Evolutionary conservation across 2,888 invertebrate genomes (phyloP), one percentile per base, ranked within the genome.

Genomic region (Eurytoma adleriae): DNA sequence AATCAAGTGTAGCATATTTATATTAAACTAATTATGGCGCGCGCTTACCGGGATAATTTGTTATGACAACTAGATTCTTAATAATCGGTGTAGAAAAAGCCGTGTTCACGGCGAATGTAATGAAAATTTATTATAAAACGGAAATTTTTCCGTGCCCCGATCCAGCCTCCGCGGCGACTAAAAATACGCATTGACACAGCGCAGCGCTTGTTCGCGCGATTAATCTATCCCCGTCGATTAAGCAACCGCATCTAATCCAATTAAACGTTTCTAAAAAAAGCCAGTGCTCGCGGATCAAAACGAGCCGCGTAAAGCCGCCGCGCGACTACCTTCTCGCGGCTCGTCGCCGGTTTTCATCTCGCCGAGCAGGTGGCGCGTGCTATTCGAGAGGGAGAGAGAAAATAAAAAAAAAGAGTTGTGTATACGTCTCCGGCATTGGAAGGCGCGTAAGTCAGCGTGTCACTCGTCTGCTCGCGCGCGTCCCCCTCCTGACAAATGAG

Each of bases 401-500:
- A n/a, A n/a, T n/a, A 70, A 52, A 67, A 68, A 80, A 76, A 76
- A 71, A 61, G 30, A 67, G 84, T 73, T n/a, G n/a, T 59, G 73
- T 77, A 56, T 20, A 52, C 52, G 69, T 40, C 59, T 67, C 40
- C 40, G 64, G 57, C 52, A 68, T 72, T 56, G 52, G 70, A 77
- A 69, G 62, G 75, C 66, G 70, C 67, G 59, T 40, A 68, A 69
- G 78, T 66, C 72, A 62, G 57, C 82, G 82, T 84, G 85, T 86
- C 85, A 84, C 84, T 85, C 85, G 80, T 78, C 40, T 82, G 80
- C 79, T 66, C 82, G 79, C 78, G 79, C 84, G 86, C 84, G 87
- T 86, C 88, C 86, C 85, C 50, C 18, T 56, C 50, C 85, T 90
- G 90, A 90, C 90, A 90, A 90, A 90, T 89, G 90, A 90, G 87